Conservation (phyloP, 2,888 invertebrate genomes). For the Drosophila helvetica region DNA sequence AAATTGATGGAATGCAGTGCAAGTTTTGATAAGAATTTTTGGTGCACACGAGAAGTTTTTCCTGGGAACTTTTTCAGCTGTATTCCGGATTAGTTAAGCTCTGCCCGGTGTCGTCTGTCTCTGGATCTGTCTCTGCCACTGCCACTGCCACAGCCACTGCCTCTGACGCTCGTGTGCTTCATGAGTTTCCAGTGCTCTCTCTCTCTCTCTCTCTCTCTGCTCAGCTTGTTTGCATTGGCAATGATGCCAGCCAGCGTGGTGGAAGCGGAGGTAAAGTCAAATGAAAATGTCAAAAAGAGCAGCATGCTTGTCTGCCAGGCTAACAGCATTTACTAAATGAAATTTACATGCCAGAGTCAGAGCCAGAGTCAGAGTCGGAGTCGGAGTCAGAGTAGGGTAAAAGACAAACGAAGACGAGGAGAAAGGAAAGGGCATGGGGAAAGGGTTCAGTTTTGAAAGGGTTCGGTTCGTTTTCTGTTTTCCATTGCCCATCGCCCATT, state of each 20-base stretch:
- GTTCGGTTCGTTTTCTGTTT: constrained; percentile 21
- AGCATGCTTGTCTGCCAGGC: constrained; percentile 54
- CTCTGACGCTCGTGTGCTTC: constrained; percentile 24
- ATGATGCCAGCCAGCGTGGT: not conserved
- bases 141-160: not conserved
- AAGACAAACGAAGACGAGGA: not conserved
- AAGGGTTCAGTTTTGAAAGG: constrained; percentile 26
- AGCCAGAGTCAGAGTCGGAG: not conserved
- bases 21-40: constrained; percentile 45
- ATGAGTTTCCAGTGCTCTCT: constrained; percentile 56
- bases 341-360: constrained; percentile 63
- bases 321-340: constrained; percentile 65
- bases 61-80: constrained; percentile 41
- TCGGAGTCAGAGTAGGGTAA: not conserved
- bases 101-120: constrained; percentile 1
- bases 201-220: constrained; percentile 22
- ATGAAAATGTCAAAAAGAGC: constrained; percentile 61
- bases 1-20: constrained; percentile 41
- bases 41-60: constrained; percentile 34
- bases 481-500: not conserved
- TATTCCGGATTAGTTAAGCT: constrained; percentile 25
- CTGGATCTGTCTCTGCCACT: constrained; percentile 21
- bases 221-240: constrained; percentile 59
- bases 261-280: constrained; percentile 15
- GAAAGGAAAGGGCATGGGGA: not conserved